Evolutionary conservation across 2,888 invertebrate species (phyloP), one percentile per base, ranked within the genome.

Genomic region (Habroteleia sp.): DNA sequence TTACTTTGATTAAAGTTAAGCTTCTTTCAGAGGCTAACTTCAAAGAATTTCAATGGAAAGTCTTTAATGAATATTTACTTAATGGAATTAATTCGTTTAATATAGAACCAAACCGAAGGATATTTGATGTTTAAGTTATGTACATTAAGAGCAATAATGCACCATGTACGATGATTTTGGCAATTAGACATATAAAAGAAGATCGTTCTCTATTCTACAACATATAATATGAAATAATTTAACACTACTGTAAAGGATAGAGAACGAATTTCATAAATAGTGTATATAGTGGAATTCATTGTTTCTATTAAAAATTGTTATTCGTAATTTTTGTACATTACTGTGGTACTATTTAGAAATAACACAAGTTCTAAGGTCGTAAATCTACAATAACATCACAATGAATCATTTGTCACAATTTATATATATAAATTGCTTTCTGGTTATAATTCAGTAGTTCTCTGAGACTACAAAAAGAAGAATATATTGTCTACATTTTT

Each of bases 251-350:
- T 5, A 1, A 3, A 20, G 48, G 11, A 17, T 48, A 3, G 48
- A 48, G 17, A 48, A 48, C 20, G 33, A 48, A 48, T 33, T 46
- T 44, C 11, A 2, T 0, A 4, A 48, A 17, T 48, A 13, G 25
- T 58, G 58, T 58, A 60, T 35, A 60, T 60, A 60, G 27, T n/a
- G 27, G 29, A 29, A 60, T 14, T 60, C 35, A 27, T 60, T 16
- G 44, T 46, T 46, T 42, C 20, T 11, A 44, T 39, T 48, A 2
- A 39, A 62, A 35, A 27, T 29, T 48, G 60, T 62, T 62, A 48
- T 17, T 39, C 39, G 27, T 46, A 44, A 60, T 46, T 60, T 60
- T 60, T 44, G 25, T 60, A 60, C 37, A 13, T 60, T 46, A 44
- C 16, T n/a, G 27, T 37, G 11, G 16, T 37, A n/a, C n/a, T n/a